phyloP scores from a whole-genome alignment of 2,797 vertebrate species.

The Paramormyrops hopkinsi region DNA sequence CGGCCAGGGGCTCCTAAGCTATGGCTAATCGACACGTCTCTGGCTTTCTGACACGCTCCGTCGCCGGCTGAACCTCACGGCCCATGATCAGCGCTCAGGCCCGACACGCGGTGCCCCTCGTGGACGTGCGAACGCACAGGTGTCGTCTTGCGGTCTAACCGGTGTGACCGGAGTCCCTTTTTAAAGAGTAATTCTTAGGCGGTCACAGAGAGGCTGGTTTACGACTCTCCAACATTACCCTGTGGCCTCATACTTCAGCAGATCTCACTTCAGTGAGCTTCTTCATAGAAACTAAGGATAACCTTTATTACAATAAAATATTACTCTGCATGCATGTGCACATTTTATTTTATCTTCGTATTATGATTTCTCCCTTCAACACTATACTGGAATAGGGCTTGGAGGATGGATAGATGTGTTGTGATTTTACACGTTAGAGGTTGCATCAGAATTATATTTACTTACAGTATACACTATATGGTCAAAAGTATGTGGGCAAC shows the following conservation, averaged over 20 bases:
- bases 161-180: not conserved
- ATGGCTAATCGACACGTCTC: conserved; percentile 73
- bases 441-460: not conserved
- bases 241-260: not conserved
- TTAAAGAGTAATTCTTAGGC: not conserved
- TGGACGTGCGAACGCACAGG: conserved; percentile 27
- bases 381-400: not conserved
- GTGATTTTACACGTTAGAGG: not conserved
- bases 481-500: not conserved
- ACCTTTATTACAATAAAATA: not conserved
- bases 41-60: conserved; percentile 57
- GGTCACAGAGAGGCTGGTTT: not conserved
- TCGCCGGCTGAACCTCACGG: conserved; percentile 65
- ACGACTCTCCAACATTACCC: not conserved
- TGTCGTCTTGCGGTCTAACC: not conserved
- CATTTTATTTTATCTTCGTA: not conserved
- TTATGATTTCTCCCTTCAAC: not conserved
- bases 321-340: not conserved
- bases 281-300: not conserved
- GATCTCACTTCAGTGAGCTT: not conserved
- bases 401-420: not conserved
- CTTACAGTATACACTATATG: not conserved
- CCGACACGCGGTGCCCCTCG: conserved; percentile 43
- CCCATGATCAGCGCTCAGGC: conserved; percentile 46
- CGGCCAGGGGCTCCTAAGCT: conserved; percentile 52